A percentile compares a stretch with the other conserved stretches of the same genome.
Evolutionary conservation across 2,113 vertebrate species (phyloP).

Genomic region (Meleagris gallopavo): DNA sequence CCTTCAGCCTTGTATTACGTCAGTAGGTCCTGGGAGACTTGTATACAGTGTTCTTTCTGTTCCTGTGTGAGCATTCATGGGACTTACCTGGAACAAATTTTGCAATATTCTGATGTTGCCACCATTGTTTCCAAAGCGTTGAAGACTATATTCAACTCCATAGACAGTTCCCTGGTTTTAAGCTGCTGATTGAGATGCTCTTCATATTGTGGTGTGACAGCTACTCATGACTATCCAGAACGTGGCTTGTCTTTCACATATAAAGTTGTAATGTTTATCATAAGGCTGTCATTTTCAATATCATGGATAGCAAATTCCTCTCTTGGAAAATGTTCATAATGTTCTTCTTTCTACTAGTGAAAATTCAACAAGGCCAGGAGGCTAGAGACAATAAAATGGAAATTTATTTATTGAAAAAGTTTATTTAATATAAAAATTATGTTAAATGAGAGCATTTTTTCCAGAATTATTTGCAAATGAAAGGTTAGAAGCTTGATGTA

Average conservation of each 20-base stretch:
- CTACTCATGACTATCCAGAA: background rate
- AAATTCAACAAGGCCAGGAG: background rate
- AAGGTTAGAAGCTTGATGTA: background rate
- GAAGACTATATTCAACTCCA: background rate
- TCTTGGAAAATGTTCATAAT: background rate
- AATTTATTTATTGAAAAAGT: background rate
- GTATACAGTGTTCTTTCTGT: background rate
- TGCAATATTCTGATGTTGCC: background rate
- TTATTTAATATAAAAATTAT: background rate
- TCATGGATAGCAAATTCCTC: background rate
- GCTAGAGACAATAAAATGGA: background rate
- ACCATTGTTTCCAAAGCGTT: background rate
- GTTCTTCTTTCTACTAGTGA: background rate
- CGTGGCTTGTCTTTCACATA: background rate
- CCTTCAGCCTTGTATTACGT: background rate
- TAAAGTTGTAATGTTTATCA: background rate
- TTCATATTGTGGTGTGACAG: background rate
- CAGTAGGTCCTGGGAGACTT: background rate
- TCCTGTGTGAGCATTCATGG: background rate
- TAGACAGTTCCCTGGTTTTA: background rate
- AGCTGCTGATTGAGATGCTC: background rate
- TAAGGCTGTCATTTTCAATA: background rate
- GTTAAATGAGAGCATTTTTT: background rate
- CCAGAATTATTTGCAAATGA: constrained; percentile 4
- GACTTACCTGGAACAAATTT: background rate